Evolutionary conservation across 2,113 vertebrate species (phyloP).

Genomic region (Strigops habroptila): DNA sequence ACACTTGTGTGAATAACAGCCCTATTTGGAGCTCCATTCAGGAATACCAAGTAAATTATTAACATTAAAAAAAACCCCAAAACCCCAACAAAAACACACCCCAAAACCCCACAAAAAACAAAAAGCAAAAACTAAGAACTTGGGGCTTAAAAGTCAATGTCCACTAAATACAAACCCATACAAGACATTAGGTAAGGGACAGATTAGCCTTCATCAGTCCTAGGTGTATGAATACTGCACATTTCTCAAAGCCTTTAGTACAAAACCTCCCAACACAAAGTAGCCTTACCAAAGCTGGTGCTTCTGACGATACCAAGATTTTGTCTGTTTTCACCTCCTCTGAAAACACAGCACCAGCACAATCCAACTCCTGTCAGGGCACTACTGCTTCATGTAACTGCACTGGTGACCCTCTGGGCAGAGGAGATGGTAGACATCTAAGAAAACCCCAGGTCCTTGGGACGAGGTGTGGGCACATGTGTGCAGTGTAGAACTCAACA

Average conservation of each 20-base stretch:
- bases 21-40: neutral
- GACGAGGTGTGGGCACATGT: rapidly evolving
- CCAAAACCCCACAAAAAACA: neutral
- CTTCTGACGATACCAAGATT: neutral
- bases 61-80: neutral
- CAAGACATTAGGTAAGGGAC: neutral
- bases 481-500: neutral
- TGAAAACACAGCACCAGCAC: neutral
- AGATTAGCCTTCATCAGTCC: neutral
- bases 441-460: neutral
- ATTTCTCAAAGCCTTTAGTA: neutral
- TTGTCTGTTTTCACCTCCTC: neutral
- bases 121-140: neutral
- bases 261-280: neutral
- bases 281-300: neutral
- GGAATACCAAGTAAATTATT: neutral
- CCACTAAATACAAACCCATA: neutral
- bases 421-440: neutral
- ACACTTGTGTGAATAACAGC: neutral
- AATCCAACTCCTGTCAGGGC: neutral
- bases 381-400: neutral
- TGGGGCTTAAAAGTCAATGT: neutral
- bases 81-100: neutral
- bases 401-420: neutral
- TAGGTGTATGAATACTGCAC: neutral